Evolutionary conservation across 2,888 invertebrate species (phyloP), one percentile per base, ranked within the genome.

Genomic region (Dusona sp.): DNA sequence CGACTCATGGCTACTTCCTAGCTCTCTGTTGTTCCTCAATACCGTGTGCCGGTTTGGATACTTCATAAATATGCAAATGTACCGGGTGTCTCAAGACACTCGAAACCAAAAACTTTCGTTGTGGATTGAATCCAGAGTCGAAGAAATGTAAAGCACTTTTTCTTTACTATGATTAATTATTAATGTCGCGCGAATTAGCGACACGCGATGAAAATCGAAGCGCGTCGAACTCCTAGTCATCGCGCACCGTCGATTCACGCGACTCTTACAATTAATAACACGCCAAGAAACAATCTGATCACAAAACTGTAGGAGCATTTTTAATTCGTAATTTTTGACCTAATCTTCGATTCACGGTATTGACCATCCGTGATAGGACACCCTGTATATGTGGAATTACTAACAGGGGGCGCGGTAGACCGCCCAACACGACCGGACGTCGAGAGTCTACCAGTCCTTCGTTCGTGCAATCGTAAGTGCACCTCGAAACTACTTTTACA

Each of bases 381-480:
- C 70, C 45, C 45, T 48, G 45, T 70, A 70, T 7, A 70, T 48
- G 51, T 36, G 42, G 16, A 54, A 61, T 25, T 19, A 61, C 3
- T 9, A 36, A 67, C 25, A 78, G 73, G 79, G 67, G 73, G 81
- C 51, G 75, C 79, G 68, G 75, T 57, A 64, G 79, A 82, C 79
- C 85, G 85, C 82, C 85, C 82, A 85, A 64, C 82, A 64, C 74
- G 85, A 82, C 85, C 85, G 85, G 85, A 85, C 82, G 85, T 85
- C 79, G 82, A 79, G 73, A 68, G 82, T 70, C 81, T 33, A 82
- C 68, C 33, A 77, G 82, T 82, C 68, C 61, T 75, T 85, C 70
- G 67, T 78, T 79, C 68, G 67, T 36, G 33, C 45, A 74, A 74
- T 75, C 67, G 67, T 57, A 75, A 75, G 57, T 68, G 33, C 61